Percentiles rank a stretch among this genome's conserved stretches.
These are phyloP conservation scores for Hippopotamus amphibius DNA, from an alignment of 2,113 vertebrate genomes.

Conservation along the genomic window DNA sequence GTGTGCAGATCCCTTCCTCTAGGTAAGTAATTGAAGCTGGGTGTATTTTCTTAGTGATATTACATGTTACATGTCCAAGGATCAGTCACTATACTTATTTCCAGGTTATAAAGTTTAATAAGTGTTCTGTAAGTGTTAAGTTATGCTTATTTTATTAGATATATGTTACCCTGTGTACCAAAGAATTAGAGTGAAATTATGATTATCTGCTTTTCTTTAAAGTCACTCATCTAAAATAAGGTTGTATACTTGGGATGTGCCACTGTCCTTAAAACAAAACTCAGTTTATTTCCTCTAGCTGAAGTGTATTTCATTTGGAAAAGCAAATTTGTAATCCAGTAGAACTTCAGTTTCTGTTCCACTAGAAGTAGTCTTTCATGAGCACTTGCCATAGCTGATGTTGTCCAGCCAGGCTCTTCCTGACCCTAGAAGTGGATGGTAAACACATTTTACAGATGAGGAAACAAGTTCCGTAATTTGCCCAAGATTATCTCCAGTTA, in stretches of 20 bases:
- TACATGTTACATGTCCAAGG: not conserved
- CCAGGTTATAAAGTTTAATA: not conserved
- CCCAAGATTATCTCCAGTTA: not conserved
- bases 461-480: not conserved
- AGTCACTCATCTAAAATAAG: not conserved
- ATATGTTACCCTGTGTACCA: not conserved
- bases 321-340: not conserved
- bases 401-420: not conserved
- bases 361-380: not conserved
- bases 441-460: not conserved
- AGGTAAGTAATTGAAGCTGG: conserved; percentile 12
- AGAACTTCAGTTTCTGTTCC: not conserved
- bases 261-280: conserved; percentile 6
- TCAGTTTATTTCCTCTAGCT: conserved; percentile 4
- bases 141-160: conserved; percentile 14
- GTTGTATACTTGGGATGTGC: not conserved
- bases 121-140: not conserved
- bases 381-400: not conserved
- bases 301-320: conserved; percentile 30
- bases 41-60: conserved; percentile 17
- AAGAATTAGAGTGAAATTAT: conserved; percentile 38
- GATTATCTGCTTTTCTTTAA: not conserved
- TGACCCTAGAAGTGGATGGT: not conserved
- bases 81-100: conserved; percentile 18
- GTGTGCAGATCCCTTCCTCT: not conserved